phyloP scores from a whole-genome alignment of 2,888 invertebrate species.

The Leistus spinibarbis region DNA sequence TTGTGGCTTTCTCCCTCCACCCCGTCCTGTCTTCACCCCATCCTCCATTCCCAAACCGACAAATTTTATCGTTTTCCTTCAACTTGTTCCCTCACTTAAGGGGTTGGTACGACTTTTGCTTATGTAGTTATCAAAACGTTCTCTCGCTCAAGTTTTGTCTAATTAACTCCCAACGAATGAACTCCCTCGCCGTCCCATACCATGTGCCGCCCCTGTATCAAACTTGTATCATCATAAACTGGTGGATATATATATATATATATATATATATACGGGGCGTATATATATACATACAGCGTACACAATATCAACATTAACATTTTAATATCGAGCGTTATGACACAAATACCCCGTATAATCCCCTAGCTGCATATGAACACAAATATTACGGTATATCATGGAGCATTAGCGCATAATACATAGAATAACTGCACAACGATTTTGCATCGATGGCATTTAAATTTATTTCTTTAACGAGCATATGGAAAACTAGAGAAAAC shows the following conservation, averaged over 20 bases:
- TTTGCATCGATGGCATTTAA: not conserved
- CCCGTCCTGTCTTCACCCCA: constrained; percentile 2
- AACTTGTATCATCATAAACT: constrained; percentile 31
- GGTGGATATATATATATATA: not conserved
- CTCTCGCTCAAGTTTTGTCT: constrained; percentile 33
- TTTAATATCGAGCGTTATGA: constrained; percentile 34
- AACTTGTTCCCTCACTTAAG: not conserved
- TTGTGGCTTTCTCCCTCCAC: constrained; percentile 47
- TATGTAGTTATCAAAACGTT: constrained; percentile 38
- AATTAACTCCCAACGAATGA: constrained; percentile 36
- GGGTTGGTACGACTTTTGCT: constrained; percentile 8
- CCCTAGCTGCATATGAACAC: not conserved
- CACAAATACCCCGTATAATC: constrained; percentile 8
- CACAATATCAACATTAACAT: constrained; percentile 33
- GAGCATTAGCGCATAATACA: not conserved
- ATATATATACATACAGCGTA: not conserved
- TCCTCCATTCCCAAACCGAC: not conserved
- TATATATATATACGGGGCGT: not conserved
- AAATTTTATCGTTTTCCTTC: constrained; percentile 36
- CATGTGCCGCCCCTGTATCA: constrained; percentile 7
- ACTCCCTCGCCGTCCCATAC: constrained; percentile 9
- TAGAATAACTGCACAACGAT: not conserved
- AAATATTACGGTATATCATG: not conserved
- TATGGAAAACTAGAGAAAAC: no score
- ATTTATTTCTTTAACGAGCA: not conserved